Base-by-base conservation (phyloP, 2,797 vertebrate genomes). In the Pipistrellus kuhlii region DNA sequence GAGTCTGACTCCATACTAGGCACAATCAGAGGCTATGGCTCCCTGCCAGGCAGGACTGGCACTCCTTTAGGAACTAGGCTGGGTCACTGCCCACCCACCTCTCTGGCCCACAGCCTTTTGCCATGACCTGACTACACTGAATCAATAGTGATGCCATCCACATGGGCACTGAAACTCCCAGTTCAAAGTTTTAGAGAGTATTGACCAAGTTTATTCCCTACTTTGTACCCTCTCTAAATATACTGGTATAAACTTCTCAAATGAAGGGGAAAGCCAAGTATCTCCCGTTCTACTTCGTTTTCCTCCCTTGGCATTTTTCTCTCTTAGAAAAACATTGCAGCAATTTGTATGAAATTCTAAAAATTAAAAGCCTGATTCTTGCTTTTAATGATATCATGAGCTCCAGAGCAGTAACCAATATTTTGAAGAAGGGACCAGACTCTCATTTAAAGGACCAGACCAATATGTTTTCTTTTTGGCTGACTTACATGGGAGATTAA, bases 391-490 rank as follows among this genome's bases (percentile, higher is more conserved):
- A 38, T 9, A 35, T 21, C 59, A 76, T 32, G 73, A 91, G 73
- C 48, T n/a, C 84, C 21, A 85, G 6, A 81, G 20, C 32, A 87
- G 35, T 64, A 90, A 86, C 71, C 21, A 64, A 14, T 71, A 89
- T 53, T 93, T 48, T 51, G 51, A 90, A 91, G 84, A 72, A 59
- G 12, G 30, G 4, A 8, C 21, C 21, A 55, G 53, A 55, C 53
- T 55, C 53, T 55, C 53, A 23, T 88, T 73, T 81, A 77, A 94
- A 93, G 66, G 23, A n/a, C 53, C 86, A 62, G 48, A 76, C 18
- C 57, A 75, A 32, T 86, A 77, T 84, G 64, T 88, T 96, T 95
- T 97, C 83, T 48, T 96, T 96, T 92, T 89, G 94, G 95, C 94
- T 95, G 84, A 87, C 78, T 89, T 89, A 80, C 35, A 92, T 88